Evolutionary conservation across 2,888 invertebrate genomes (phyloP).

Genomic region (Gari tellinella): DNA sequence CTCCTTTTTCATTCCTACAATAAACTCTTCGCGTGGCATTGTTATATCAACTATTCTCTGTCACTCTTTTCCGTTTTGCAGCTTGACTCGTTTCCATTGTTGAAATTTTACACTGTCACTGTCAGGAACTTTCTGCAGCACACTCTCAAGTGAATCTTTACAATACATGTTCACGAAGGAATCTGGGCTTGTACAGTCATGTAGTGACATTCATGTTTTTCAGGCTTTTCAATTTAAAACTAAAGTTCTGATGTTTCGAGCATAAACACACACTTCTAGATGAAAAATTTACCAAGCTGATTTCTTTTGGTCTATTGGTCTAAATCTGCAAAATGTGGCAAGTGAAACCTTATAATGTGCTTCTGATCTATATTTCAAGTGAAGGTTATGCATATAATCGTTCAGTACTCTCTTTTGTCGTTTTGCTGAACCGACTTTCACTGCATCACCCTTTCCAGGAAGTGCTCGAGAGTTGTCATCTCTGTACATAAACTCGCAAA

Average conservation of each 20-base stretch:
- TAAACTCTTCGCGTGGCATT: conserved; percentile 38
- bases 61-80: conserved; percentile 21
- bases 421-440: conserved; percentile 29
- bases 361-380: conserved; percentile 38
- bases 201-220: conserved; percentile 9
- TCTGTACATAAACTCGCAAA: conserved; percentile 35
- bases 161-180: conserved; percentile 27
- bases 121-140: background rate
- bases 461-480: conserved; percentile 41
- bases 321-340: conserved; percentile 26
- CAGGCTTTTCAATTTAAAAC: conserved; percentile 30
- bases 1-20: conserved; percentile 82
- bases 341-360: conserved; percentile 21
- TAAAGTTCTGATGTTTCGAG: conserved; percentile 40
- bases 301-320: conserved; percentile 22
- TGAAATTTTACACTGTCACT: conserved; percentile 13
- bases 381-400: conserved; percentile 46
- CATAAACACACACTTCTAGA: conserved; percentile 38
- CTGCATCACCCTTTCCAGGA: conserved; percentile 40
- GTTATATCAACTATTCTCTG: conserved; percentile 18
- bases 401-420: conserved; percentile 40
- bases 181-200: conserved; percentile 35
- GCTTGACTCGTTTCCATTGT: conserved; percentile 29
- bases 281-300: conserved; percentile 31
- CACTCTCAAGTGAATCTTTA: background rate